Conservation (phyloP, 2,888 invertebrate species). For the Arge pagana region DNA sequence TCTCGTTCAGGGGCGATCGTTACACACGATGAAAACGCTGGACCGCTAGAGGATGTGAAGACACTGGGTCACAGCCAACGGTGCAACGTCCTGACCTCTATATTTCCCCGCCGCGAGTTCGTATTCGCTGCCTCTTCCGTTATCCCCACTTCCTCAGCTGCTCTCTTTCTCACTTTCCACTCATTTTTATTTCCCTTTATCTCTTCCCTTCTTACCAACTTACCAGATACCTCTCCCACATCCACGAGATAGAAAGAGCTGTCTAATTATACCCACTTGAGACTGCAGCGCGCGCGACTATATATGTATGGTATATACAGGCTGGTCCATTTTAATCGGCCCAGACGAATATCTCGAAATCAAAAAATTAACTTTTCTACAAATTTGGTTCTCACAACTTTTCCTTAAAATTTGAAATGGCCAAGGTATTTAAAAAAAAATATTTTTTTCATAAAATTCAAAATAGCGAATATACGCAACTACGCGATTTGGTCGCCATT, state of each 20-base stretch:
- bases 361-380: no score
- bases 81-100: conserved; percentile 49
- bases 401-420: no score
- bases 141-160: conserved; percentile 16
- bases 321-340: no score
- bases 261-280: conserved; percentile 44
- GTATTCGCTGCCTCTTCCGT: conserved; percentile 25
- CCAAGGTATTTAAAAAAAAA: no score
- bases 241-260: conserved; percentile 31
- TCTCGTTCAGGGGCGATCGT: conserved; percentile 1
- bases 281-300: conserved; percentile 13
- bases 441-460: no score
- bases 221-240: conserved; percentile 11
- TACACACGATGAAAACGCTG: conserved; percentile 21
- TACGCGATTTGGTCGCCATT: no score
- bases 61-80: conserved; percentile 49
- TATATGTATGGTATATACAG: background rate
- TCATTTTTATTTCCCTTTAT: conserved; percentile 14
- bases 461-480: no score
- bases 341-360: no score
- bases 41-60: conserved; percentile 29
- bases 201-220: conserved; percentile 13
- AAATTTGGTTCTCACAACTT: no score
- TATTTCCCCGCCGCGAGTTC: no score
- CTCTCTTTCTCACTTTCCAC: conserved; percentile 18